phyloP scores from a whole-genome alignment of 2,797 vertebrate species.

The Myotis pilosus region DNA sequence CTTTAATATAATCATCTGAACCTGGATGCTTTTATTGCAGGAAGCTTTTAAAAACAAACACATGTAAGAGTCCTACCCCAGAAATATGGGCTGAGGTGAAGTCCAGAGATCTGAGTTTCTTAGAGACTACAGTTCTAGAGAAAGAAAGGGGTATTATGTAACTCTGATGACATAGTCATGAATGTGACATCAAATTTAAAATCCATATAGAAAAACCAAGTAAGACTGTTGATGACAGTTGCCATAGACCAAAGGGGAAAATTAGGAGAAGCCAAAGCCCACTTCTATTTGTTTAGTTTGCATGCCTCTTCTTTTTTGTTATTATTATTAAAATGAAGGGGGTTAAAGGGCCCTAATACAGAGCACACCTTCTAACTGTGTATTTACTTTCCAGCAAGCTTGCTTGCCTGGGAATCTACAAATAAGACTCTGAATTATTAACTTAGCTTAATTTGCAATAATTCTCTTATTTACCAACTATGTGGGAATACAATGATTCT shows the following conservation, averaged over 20 bases:
- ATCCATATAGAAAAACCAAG: not conserved
- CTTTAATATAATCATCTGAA: not conserved
- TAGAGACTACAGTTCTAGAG: not conserved
- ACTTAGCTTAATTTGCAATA: not conserved
- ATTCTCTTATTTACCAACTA: not conserved
- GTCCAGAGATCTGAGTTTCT: not conserved
- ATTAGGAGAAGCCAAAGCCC: not conserved
- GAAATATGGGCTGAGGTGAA: not conserved
- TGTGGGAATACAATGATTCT: not conserved
- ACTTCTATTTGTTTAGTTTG: too few relatives aligned
- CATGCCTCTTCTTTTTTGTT: too few relatives aligned
- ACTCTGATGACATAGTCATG: not conserved
- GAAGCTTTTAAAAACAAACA: not conserved
- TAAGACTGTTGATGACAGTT: not conserved
- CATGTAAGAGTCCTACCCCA: not conserved
- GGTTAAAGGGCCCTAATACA: too few relatives aligned
- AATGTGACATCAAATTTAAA: conserved; percentile 26
- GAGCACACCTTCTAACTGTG: not conserved
- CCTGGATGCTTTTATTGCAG: not conserved
- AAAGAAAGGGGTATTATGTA: not conserved
- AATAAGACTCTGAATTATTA: not conserved
- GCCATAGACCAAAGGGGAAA: not conserved
- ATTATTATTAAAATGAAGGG: too few relatives aligned
- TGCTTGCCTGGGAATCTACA: not conserved
- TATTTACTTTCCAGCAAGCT: not conserved